A percentile compares a stretch with the other conserved stretches of the same genome.
Evolutionary conservation across 2,113 vertebrate species (phyloP).

Genomic region (Seriola rivoliana): DNA sequence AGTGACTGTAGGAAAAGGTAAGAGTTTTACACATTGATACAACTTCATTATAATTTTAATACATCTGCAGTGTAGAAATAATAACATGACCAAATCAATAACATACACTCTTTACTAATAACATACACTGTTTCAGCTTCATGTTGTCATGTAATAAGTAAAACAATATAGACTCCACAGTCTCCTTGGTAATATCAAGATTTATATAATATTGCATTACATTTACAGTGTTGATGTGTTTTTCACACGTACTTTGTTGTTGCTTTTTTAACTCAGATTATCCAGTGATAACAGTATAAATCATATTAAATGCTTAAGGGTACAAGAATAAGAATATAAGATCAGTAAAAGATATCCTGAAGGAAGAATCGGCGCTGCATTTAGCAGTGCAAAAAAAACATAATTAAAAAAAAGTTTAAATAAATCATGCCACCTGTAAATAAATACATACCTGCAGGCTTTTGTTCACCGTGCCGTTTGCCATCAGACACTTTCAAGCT

Average conservation of each 20-base stretch:
- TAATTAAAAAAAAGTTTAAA: not conserved
- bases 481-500: constrained; percentile 23
- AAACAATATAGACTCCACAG: not conserved
- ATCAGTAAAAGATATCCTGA: not conserved
- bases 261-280: not conserved
- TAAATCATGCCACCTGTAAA: not conserved
- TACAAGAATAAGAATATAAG: not conserved
- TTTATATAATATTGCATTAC: not conserved
- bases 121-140: not conserved
- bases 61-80: too few species aligned
- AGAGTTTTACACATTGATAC: not conserved
- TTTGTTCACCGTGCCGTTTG: constrained; percentile 55
- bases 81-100: not conserved
- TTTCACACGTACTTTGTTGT: not conserved
- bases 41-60: too few species aligned
- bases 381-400: not conserved
- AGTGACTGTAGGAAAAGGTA: constrained; percentile 33
- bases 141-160: not conserved
- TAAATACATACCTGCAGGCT: constrained; percentile 60
- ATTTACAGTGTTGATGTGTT: not conserved
- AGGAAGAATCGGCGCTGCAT: not conserved
- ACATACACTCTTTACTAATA: not conserved
- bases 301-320: not conserved
- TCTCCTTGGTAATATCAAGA: not conserved
- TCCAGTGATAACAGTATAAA: not conserved